Conservation (phyloP, 2,888 invertebrate species). For the Spilosoma lubricipeda region DNA sequence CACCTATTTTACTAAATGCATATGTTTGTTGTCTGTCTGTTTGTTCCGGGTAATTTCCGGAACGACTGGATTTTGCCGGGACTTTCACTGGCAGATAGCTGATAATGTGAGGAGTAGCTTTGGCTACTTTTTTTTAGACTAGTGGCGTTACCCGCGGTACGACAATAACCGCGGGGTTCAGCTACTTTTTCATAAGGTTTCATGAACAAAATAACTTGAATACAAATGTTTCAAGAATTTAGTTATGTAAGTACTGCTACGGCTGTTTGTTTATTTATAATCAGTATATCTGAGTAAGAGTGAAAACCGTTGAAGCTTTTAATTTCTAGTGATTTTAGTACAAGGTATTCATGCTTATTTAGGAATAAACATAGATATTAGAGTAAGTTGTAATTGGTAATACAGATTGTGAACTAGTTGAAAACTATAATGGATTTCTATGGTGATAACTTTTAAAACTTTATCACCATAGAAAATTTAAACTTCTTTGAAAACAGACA, state of each 20-base stretch:
- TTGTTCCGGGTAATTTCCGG: no score
- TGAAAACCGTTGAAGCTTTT: background rate
- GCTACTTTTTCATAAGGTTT: no score
- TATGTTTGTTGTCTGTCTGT: no score
- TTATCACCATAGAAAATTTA: no score
- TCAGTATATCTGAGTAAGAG: background rate
- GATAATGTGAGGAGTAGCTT: no score
- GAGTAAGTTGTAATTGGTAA: background rate
- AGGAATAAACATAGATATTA: background rate
- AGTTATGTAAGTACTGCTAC: background rate
- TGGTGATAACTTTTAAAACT: background rate
- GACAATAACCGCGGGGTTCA: no score
- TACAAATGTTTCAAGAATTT: background rate
- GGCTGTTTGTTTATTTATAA: background rate
- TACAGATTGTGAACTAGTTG: background rate
- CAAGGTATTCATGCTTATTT: background rate
- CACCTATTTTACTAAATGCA: no score
- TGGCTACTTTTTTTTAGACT: no score
- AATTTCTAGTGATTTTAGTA: constrained; percentile 4
- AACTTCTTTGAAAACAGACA: background rate
- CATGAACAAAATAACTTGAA: background rate
- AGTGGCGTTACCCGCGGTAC: no score
- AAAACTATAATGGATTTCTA: background rate
- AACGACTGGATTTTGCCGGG: no score
- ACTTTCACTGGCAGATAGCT: no score